Conservation (phyloP, 2,113 vertebrate genomes). For the Campylomormyrus numenius region DNA sequence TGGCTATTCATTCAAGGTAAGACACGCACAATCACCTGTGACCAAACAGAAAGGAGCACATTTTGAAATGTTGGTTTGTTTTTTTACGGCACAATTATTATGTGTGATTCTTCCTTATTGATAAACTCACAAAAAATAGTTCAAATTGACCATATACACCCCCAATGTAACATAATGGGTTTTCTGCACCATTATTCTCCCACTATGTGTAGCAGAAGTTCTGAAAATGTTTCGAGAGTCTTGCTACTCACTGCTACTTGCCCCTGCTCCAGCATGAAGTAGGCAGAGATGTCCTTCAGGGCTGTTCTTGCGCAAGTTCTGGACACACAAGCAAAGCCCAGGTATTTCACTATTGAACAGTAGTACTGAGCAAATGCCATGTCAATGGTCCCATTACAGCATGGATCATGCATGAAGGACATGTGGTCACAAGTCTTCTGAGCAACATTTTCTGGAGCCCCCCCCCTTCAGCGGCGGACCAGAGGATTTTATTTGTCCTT, state of each 20-base stretch:
- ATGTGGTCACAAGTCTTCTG: background rate
- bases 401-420: background rate
- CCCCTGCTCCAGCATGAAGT: constrained; percentile 69
- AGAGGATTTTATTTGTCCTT: constrained; percentile 25
- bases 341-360: background rate
- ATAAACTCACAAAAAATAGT: background rate
- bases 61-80: background rate
- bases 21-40: background rate
- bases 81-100: background rate
- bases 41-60: background rate
- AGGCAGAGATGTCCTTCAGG: constrained; percentile 69
- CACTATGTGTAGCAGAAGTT: background rate
- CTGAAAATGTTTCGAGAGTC: background rate
- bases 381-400: background rate
- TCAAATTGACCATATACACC: background rate
- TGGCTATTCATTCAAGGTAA: background rate
- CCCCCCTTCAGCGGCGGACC: background rate
- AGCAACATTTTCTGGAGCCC: background rate
- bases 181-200: background rate
- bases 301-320: constrained; percentile 78
- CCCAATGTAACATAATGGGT: background rate
- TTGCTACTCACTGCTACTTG: constrained; percentile 76
- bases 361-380: background rate
- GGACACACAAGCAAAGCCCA: constrained; percentile 26
- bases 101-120: background rate